Conservation (phyloP, 2,888 invertebrate species). For the Heliconius ismenius region DNA sequence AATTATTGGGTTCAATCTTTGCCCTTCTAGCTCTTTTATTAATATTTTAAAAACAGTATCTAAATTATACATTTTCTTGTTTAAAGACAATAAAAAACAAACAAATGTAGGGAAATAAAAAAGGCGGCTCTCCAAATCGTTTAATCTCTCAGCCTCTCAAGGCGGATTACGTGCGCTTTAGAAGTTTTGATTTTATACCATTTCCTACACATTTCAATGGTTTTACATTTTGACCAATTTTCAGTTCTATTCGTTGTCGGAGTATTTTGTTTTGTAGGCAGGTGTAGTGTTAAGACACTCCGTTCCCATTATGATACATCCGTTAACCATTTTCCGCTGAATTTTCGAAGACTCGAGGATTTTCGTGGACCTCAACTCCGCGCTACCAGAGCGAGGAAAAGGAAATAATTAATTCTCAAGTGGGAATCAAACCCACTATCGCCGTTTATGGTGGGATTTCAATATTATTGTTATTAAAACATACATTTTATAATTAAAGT, state of each 20-base stretch:
- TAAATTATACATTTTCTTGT: not conserved
- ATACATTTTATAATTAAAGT: not conserved
- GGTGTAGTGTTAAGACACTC: too few species aligned
- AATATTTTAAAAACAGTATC: not conserved
- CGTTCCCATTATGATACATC: too few species aligned
- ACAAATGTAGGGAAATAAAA: constrained; percentile 1
- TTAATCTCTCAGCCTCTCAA: constrained; percentile 17
- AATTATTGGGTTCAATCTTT: too few species aligned
- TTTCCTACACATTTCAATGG: constrained; percentile 12
- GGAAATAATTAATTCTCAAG: too few species aligned
- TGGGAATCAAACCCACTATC: too few species aligned
- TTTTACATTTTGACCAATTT: constrained; percentile 16
- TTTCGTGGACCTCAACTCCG: too few species aligned
- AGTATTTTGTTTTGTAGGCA: not conserved
- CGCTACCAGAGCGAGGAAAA: too few species aligned
- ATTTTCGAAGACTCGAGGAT: too few species aligned
- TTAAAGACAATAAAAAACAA: constrained; percentile 5
- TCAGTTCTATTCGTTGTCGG: not conserved
- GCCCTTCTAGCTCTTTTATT: not conserved
- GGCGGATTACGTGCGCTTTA: constrained; percentile 20
- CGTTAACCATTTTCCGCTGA: too few species aligned
- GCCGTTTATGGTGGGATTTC: too few species aligned
- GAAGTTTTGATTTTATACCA: constrained; percentile 26
- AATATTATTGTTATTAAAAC: too few species aligned
- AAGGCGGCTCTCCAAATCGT: constrained; percentile 2